phyloP scores from a whole-genome alignment of 2,113 vertebrate species.

The Gadus chalcogrammus region DNA sequence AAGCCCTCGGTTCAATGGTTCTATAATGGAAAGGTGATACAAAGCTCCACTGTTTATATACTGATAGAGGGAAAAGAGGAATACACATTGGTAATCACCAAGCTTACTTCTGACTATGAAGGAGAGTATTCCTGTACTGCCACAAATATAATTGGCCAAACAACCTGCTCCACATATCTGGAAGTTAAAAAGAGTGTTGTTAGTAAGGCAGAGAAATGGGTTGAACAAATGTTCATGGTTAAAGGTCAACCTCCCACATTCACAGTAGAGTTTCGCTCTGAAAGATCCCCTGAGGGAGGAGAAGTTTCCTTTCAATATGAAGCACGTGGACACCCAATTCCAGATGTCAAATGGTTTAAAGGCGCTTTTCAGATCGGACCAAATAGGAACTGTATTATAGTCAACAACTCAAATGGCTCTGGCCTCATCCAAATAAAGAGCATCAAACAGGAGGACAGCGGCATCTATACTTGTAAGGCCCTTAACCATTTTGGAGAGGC shows the following conservation, averaged over 20 bases:
- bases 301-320: slow-evolving; percentile 77
- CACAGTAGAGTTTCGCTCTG: slow-evolving; percentile 67
- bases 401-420: slow-evolving; percentile 75
- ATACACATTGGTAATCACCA: slow-evolving; percentile 80
- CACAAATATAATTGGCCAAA: slow-evolving; percentile 77
- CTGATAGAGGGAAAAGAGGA: slow-evolving; percentile 80
- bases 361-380: slow-evolving; percentile 71
- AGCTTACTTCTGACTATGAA: slow-evolving; percentile 74
- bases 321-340: slow-evolving; percentile 72
- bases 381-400: slow-evolving; percentile 58
- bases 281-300: slow-evolving; percentile 70
- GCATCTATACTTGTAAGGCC: slow-evolving; percentile 79
- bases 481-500: slow-evolving; percentile 77
- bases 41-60: slow-evolving; percentile 70
- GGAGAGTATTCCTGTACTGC: slow-evolving; percentile 85
- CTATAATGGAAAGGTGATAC: slow-evolving; percentile 75
- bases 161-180: slow-evolving; percentile 77
- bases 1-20: slow-evolving; percentile 86
- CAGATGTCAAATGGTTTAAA: slow-evolving; percentile 80
- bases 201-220: slow-evolving; percentile 66
- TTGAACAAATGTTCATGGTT: slow-evolving; percentile 72
- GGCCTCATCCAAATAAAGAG: slow-evolving; percentile 75
- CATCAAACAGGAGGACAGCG: slow-evolving; percentile 74
- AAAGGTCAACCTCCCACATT: slow-evolving; percentile 77
- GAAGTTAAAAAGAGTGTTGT: slow-evolving; percentile 69